Conservation (phyloP, 2,797 vertebrate genomes). For the Saxicola maurus region DNA sequence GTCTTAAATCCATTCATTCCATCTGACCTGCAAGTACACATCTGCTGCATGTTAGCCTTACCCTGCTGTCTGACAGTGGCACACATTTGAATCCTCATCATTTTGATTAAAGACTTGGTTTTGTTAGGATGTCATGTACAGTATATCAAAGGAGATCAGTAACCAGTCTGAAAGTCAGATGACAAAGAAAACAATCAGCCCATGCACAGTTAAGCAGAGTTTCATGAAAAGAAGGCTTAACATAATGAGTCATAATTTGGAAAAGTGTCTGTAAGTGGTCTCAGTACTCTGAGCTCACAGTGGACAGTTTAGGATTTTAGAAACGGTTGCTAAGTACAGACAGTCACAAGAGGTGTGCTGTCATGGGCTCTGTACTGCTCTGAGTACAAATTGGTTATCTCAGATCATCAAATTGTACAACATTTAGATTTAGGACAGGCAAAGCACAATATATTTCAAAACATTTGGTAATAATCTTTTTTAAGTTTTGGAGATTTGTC, state of each 20-base stretch:
- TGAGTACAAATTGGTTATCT: conserved; percentile 29
- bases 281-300: not conserved
- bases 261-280: conserved; percentile 52
- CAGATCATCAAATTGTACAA: conserved; percentile 3
- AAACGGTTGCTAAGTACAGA: conserved; percentile 13
- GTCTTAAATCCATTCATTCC: conserved; percentile 86
- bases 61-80: conserved; percentile 70
- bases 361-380: conserved; percentile 13
- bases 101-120: conserved; percentile 83
- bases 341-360: conserved; percentile 24
- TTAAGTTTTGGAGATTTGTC: conserved; percentile 42
- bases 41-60: conserved; percentile 78
- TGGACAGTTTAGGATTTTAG: conserved; percentile 40
- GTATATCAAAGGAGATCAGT: conserved; percentile 94
- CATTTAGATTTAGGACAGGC: not conserved
- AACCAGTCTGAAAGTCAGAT: conserved; percentile 90
- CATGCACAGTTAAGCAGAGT: conserved; percentile 71
- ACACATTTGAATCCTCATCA: conserved; percentile 75
- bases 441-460: not conserved
- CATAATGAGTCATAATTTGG: conserved; percentile 72
- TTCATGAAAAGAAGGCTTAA: conserved; percentile 61
- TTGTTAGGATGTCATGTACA: conserved; percentile 86
- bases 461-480: conserved; percentile 70
- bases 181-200: conserved; percentile 79
- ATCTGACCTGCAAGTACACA: conserved; percentile 85